These are phyloP conservation scores for Eurystomus gularis DNA, from an alignment of 2,113 vertebrate genomes.

Conservation along the genomic window DNA sequence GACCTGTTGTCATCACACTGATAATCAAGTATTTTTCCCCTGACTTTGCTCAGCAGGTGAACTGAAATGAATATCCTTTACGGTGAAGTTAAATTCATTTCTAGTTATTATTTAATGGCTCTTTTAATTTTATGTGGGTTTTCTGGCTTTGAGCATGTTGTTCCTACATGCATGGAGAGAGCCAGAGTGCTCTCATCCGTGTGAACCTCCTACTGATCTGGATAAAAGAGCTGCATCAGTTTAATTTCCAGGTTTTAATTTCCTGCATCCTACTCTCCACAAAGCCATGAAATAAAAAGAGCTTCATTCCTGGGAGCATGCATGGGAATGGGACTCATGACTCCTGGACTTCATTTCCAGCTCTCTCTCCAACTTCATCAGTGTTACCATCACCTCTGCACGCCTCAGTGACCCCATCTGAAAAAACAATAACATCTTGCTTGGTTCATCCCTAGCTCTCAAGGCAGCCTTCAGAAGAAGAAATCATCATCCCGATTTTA, in stretches of 20 bases:
- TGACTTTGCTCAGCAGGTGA: background rate
- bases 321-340: background rate
- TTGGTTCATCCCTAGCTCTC: background rate
- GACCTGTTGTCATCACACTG: background rate
- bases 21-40: background rate
- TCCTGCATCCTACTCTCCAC: background rate
- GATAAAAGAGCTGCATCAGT: background rate
- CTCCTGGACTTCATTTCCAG: background rate
- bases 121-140: background rate
- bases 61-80: background rate
- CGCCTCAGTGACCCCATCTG: background rate
- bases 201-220: background rate
- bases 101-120: background rate
- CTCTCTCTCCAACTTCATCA: background rate
- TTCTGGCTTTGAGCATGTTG: background rate
- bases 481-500: background rate
- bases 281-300: background rate
- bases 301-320: rapidly evolving
- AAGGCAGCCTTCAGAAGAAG: background rate
- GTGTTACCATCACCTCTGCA: background rate
- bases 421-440: background rate
- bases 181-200: background rate
- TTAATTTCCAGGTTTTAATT: background rate
- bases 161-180: background rate
- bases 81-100: background rate